Evolutionary conservation across 2,888 invertebrate species (phyloP).

Genomic region (Drosophila pseudotalamancana): DNA sequence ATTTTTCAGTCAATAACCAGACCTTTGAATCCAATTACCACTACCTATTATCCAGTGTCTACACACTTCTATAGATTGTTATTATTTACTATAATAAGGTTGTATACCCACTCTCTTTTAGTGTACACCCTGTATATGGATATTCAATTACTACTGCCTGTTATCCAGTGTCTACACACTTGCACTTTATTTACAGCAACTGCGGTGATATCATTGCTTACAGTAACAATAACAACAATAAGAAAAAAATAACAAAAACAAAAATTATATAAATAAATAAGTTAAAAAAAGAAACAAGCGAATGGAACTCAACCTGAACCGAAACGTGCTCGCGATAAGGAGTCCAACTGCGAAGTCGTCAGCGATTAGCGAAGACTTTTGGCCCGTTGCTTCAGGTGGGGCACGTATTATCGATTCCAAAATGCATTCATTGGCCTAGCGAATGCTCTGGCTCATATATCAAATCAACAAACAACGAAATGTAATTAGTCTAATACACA

Average conservation of each 20-base stretch:
- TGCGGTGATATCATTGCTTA: conserved; percentile 47
- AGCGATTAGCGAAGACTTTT: conserved; percentile 32
- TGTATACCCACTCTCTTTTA: background rate
- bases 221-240: conserved; percentile 8
- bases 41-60: background rate
- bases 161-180: conserved; percentile 28
- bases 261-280: conserved; percentile 7
- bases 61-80: too few relatives aligned
- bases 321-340: conserved; percentile 69
- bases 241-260: too few relatives aligned
- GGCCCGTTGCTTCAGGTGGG: conserved; percentile 30
- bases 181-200: conserved; percentile 35
- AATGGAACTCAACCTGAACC: conserved; percentile 42
- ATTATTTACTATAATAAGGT: background rate
- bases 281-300: background rate
- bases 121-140: background rate
- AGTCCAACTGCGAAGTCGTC: conserved; percentile 33
- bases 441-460: conserved; percentile 48
- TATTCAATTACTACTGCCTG: background rate
- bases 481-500: conserved; percentile 78
- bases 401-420: conserved; percentile 76
- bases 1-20: too few relatives aligned
- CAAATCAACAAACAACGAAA: conserved; percentile 76
- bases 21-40: too few relatives aligned
- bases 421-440: conserved; percentile 63